Percentiles rank a stretch among this genome's conserved stretches.
Conservation (phyloP, 2,888 invertebrate species). For the Drosophila incognita region DNA sequence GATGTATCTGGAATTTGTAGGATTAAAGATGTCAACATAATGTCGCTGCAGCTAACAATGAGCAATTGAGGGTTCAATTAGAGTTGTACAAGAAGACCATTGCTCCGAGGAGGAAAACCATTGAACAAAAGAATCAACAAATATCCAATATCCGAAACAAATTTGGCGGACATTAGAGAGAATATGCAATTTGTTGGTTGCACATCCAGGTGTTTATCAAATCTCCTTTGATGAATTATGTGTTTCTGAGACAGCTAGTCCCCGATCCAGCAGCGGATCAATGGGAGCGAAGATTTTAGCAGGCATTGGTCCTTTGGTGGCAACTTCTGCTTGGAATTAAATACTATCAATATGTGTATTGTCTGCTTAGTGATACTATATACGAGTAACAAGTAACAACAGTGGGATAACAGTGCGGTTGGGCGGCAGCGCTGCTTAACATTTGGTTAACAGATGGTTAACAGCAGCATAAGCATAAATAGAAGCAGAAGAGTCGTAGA, state of each 20-base stretch:
- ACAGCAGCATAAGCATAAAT: no score
- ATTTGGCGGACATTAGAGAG: background rate
- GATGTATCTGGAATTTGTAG: background rate
- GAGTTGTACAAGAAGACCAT: fast-evolving
- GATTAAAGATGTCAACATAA: background rate
- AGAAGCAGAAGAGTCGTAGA: no score
- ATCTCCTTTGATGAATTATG: background rate
- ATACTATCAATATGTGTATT: no score
- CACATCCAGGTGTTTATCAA: background rate
- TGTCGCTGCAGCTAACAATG: background rate
- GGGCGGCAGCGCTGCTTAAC: no score
- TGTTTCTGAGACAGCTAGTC: background rate
- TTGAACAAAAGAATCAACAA: no score
- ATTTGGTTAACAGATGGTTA: no score
- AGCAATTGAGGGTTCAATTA: background rate
- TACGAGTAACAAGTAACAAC: no score
- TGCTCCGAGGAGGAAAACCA: background rate
- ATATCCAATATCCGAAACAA: background rate
- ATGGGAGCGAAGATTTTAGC: background rate
- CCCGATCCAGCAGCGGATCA: background rate
- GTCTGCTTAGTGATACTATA: no score
- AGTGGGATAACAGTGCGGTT: no score
- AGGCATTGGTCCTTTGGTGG: no score
- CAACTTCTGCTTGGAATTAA: background rate
- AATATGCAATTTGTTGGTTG: background rate